Conservation (phyloP, 1,140 invertebrate genomes). For the Tetragnatha versicolor region DNA sequence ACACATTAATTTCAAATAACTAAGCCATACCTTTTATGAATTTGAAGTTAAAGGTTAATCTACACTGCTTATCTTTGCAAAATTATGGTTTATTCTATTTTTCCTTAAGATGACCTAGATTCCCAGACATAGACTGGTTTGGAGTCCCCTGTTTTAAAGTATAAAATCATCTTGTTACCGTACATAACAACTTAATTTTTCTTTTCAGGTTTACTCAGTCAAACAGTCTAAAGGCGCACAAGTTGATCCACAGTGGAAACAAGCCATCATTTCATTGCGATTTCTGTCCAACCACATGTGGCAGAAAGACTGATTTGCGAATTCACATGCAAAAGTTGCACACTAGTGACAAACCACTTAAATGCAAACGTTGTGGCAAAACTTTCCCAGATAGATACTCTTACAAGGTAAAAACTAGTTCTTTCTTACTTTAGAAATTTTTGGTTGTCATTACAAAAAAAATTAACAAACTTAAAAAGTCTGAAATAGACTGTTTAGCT, state of each 20-base stretch:
- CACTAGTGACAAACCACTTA: slow-evolving; percentile 88
- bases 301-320: slow-evolving; percentile 93
- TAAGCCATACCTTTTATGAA: too few species aligned
- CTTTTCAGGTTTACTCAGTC: slow-evolving; percentile 83
- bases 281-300: slow-evolving; percentile 94
- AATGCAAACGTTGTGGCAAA: slow-evolving; percentile 92
- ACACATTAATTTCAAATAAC: too few species aligned
- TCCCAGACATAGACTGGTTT: too few species aligned
- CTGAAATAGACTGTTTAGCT: not conserved
- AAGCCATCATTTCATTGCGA: slow-evolving; percentile 96
- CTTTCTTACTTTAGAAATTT: too few species aligned
- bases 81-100: too few species aligned
- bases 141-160: too few species aligned
- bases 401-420: slow-evolving; percentile 60
- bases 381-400: slow-evolving; percentile 84
- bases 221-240: slow-evolving; percentile 93
- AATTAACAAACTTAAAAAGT: not conserved
- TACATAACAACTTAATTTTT: too few species aligned
- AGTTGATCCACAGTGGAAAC: slow-evolving; percentile 90
- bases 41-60: too few species aligned
- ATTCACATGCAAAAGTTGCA: slow-evolving; percentile 97
- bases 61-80: too few species aligned
- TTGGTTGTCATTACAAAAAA: too few species aligned
- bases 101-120: too few species aligned
- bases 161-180: too few species aligned